These are phyloP conservation scores for Musca domestica DNA, from an alignment of 1,140 invertebrate genomes.

Conservation along the genomic window DNA sequence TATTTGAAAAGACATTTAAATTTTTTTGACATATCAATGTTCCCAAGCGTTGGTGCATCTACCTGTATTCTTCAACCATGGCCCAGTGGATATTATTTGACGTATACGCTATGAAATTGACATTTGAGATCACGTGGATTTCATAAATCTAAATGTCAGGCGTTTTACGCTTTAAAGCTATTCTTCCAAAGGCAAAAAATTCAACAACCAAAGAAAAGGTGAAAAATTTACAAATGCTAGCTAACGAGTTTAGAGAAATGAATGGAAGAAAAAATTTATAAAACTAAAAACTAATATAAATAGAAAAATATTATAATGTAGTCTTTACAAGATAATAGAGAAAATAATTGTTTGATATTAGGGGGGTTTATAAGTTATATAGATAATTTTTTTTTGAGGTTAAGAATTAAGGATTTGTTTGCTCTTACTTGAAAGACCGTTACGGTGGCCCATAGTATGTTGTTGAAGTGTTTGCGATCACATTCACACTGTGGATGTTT, in stretches of 20 bases:
- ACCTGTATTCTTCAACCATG: too few relatives aligned
- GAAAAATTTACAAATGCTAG: not conserved
- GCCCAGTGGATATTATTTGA: too few relatives aligned
- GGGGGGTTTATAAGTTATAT: too few relatives aligned
- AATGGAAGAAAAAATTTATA: not conserved
- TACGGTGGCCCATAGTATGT: slow-evolving; percentile 92
- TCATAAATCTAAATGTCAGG: too few relatives aligned
- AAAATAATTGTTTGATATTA: not conserved
- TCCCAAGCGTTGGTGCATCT: too few relatives aligned
- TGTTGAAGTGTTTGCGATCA: slow-evolving; percentile 97
- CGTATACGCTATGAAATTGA: too few relatives aligned
- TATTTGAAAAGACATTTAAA: too few relatives aligned
- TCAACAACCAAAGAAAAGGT: not conserved
- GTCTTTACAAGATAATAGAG: not conserved
- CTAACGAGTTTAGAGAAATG: not conserved
- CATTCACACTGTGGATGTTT: slow-evolving; percentile 85
- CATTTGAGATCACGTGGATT: too few relatives aligned
- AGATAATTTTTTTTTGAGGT: not conserved
- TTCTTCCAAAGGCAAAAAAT: too few relatives aligned
- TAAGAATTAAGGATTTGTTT: slow-evolving; percentile 5
- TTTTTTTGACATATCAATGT: too few relatives aligned
- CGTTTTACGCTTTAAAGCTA: too few relatives aligned
- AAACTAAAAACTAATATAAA: not conserved
- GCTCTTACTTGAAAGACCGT: slow-evolving; percentile 93
- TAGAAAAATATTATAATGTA: not conserved